These are phyloP conservation scores for Neosilurus mollespiculum DNA, from an alignment of 2,797 vertebrate genomes.

Conservation along the genomic window DNA sequence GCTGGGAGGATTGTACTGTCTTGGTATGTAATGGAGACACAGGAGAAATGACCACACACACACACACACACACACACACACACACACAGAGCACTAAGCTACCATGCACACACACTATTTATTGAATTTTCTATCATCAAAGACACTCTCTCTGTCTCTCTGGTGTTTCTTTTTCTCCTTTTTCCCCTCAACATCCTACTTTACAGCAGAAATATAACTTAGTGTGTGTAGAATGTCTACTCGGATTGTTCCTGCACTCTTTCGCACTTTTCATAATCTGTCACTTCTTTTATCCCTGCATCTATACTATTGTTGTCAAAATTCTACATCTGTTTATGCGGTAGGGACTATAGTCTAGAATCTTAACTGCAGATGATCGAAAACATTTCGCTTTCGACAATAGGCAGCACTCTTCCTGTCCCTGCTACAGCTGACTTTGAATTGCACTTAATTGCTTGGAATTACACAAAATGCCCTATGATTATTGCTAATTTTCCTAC, in stretches of 20 bases:
- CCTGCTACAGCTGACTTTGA: conserved; percentile 61
- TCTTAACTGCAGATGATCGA: conserved; percentile 55
- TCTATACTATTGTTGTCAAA: conserved; percentile 43
- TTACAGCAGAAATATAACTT: not conserved
- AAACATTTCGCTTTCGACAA: conserved; percentile 52
- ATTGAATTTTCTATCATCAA: conserved; percentile 30
- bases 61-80: conserved; percentile 16
- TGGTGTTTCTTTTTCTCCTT: conserved; percentile 14
- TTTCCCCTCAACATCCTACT: not conserved
- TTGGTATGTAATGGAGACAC: conserved; percentile 1
- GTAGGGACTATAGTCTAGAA: conserved; percentile 39
- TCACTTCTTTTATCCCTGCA: conserved; percentile 24
- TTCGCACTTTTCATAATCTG: conserved; percentile 13
- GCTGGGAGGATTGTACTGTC: not conserved
- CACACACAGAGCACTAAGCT: conserved; percentile 9
- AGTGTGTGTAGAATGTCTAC: not conserved
- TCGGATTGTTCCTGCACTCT: conserved; percentile 14
- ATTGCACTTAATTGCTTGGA: conserved; percentile 67
- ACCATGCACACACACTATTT: conserved; percentile 19
- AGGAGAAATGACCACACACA: not conserved
- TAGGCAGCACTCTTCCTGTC: conserved; percentile 47
- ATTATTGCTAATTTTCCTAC: conserved; percentile 68
- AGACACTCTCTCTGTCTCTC: conserved; percentile 7
- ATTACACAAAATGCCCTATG: conserved; percentile 67
- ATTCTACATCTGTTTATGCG: conserved; percentile 48